A percentile compares a stretch with the other conserved stretches of the same genome.
phyloP scores from a whole-genome alignment of 2,797 vertebrate species.

The Sparus aurata region DNA sequence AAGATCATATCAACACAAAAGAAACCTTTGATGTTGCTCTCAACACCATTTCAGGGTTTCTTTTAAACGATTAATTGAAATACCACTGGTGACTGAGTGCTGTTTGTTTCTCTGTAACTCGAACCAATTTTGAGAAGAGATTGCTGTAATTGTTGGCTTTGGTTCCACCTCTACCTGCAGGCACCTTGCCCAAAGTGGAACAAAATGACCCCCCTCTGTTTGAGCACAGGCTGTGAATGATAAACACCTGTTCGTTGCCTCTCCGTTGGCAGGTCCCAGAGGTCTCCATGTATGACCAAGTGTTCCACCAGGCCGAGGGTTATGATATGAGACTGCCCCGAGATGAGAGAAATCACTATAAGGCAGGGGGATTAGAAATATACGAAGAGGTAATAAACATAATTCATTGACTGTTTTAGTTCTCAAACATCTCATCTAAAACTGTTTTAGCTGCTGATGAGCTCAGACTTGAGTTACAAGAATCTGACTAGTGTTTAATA shows the following conservation, averaged over 20 bases:
- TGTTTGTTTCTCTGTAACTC: background rate
- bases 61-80: background rate
- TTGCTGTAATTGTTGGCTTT: background rate
- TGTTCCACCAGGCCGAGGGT: constrained; percentile 82
- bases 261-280: constrained; percentile 75
- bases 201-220: background rate
- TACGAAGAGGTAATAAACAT: constrained; percentile 85
- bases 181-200: background rate
- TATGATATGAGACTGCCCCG: constrained; percentile 86
- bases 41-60: background rate
- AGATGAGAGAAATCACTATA: constrained; percentile 88
- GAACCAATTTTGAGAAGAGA: background rate
- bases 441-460: background rate
- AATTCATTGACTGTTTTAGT: background rate
- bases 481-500: background rate
- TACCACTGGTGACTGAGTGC: background rate
- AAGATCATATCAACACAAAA: no score
- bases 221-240: background rate
- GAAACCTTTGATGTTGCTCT: background rate
- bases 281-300: constrained; percentile 84
- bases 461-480: background rate
- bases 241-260: background rate
- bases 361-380: constrained; percentile 84
- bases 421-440: background rate
- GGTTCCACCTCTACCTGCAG: background rate